These are phyloP conservation scores for Lanius collurio DNA, from an alignment of 2,113 vertebrate species.

Conservation along the genomic window DNA sequence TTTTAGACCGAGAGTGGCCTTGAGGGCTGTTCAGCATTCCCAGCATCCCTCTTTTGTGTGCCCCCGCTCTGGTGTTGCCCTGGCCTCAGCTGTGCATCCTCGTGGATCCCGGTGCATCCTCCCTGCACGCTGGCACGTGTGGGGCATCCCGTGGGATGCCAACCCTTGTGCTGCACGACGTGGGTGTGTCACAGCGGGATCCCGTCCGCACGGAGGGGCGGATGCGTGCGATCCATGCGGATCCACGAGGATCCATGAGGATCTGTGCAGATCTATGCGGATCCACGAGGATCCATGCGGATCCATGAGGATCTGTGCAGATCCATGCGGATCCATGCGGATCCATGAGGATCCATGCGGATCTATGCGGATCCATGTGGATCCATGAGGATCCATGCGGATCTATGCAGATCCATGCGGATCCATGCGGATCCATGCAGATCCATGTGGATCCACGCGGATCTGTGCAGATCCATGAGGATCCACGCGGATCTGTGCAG, in stretches of 20 bases:
- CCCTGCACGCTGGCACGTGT: rapidly evolving
- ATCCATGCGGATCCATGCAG: too few relatives aligned
- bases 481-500: too few relatives aligned
- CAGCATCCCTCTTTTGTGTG: background rate
- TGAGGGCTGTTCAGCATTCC: background rate
- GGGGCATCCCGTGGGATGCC: background rate
- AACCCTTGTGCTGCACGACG: rapidly evolving
- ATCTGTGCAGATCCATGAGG: too few relatives aligned
- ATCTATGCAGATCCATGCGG: too few relatives aligned
- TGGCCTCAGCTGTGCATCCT: background rate
- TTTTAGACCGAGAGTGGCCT: background rate
- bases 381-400: too few relatives aligned
- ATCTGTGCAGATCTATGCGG: too few relatives aligned
- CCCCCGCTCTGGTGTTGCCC: background rate
- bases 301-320: too few relatives aligned
- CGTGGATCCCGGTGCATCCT: background rate
- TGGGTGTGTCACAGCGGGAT: rapidly evolving
- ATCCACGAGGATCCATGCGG: background rate
- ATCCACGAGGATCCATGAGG: background rate
- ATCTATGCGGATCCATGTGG: too few relatives aligned
- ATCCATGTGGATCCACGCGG: too few relatives aligned
- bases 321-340: background rate
- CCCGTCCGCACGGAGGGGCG: rapidly evolving
- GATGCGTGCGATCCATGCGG: rapidly evolving
- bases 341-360: background rate